Evolutionary conservation across 2,888 invertebrate genomes (phyloP), one percentile per base, ranked within the genome.

Genomic region (Patella ulyssiponensis): DNA sequence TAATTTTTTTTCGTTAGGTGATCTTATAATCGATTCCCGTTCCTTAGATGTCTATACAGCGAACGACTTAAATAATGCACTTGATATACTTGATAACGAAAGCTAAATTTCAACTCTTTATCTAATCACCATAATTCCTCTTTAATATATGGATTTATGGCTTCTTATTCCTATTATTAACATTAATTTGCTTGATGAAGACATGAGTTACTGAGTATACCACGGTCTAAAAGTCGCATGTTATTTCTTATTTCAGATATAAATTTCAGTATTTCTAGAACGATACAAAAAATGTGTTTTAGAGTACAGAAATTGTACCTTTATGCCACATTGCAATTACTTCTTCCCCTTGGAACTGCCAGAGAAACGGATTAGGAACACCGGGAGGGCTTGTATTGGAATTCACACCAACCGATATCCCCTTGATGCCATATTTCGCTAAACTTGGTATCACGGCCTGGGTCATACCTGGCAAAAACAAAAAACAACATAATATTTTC

Each of bases 371-470:
- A 17, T 81, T 85, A 3, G 88, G 88, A 2, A 90, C 85, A n/a
- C 83, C 89, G 12, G 89, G 89, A 3, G 89, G 88, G 44, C 88
- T 85, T 2, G 88, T 87, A 44, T 84, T 85, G 9, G 80, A 77
- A 77, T 90, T 90, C 15, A 90, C 90, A 1, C 90, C 90, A 17
- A 90, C 90, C 23, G 89, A 86, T 12, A 90, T 81, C 27, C 86
- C 89, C 12, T 74, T 76, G 9, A 90, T 82, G 15, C 83, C 82
- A 51, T 82, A 81, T 73, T 84, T 81, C 23, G 84, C 78, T 78
- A 90, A 75, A 27, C 77, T 81, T 3, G 89, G 88, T 5, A 90
- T 82, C 3, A 86, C 87, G 44, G 88, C 87, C 69, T 86, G 84
- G 15, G 89, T 89, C 84, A 90, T 83, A 9, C 88, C 88, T 89